Evolutionary conservation across 2,888 invertebrate species (phyloP).

Genomic region (Cantharis nigra): DNA sequence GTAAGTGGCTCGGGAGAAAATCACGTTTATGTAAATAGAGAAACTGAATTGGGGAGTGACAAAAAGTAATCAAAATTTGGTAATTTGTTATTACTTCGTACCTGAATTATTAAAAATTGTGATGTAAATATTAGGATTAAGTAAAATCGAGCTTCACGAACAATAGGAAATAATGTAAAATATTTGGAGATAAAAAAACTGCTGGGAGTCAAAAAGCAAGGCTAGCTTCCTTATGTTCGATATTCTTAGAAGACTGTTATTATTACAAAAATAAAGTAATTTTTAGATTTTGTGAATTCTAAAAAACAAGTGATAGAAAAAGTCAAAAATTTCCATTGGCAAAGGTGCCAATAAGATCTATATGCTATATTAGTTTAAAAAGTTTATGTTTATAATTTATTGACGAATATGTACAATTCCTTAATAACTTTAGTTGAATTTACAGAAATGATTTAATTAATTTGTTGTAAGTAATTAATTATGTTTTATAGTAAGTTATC

Average conservation of each 20-base stretch:
- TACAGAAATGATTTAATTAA: not conserved
- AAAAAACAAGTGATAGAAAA: not conserved
- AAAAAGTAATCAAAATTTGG: not conserved
- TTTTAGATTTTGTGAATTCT: not conserved
- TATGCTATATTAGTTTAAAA: not conserved
- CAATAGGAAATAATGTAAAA: not conserved
- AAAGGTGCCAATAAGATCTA: not conserved
- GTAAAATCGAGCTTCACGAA: not conserved
- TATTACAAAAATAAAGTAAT: not conserved
- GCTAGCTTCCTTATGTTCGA: not conserved
- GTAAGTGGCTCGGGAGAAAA: not conserved
- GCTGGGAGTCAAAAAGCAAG: not conserved
- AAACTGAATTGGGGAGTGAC: slow-evolving; percentile 5
- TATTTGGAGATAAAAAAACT: not conserved
- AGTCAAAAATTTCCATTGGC: not conserved
- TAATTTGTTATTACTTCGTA: not conserved
- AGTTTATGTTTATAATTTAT: not conserved
- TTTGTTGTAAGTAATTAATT: not conserved
- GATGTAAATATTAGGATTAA: slow-evolving; percentile 4
- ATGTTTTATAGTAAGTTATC: not conserved
- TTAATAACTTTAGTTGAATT: not conserved
- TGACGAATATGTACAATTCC: not conserved
- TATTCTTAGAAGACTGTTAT: not conserved
- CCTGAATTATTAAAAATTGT: slow-evolving; percentile 11
- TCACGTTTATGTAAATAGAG: slow-evolving; percentile 6